Conservation (phyloP, 2,797 vertebrate species). For the Buphagus erythrorhynchus region DNA sequence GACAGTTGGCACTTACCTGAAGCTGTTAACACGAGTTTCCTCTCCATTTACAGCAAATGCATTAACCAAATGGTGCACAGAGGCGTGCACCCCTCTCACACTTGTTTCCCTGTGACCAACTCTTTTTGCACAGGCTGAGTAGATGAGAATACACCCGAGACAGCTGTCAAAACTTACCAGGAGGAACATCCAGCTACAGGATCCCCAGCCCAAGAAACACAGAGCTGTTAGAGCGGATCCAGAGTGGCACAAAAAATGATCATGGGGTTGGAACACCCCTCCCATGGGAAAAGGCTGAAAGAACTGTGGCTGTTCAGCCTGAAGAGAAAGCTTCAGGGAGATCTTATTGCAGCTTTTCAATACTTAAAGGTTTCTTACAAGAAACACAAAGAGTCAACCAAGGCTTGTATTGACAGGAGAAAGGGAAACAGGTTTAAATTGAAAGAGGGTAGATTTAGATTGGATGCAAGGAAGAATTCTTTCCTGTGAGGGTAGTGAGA, state of each 20-base stretch:
- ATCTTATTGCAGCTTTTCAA: neutral
- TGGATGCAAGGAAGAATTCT: neutral
- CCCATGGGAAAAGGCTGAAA: neutral
- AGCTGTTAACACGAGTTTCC: neutral
- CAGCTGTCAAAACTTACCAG: neutral
- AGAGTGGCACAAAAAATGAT: neutral
- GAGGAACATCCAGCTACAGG: neutral
- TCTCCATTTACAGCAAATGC: neutral
- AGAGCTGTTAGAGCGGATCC: rapidly evolving
- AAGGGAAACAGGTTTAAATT: neutral
- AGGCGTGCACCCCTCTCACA: neutral
- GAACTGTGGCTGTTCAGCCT: neutral
- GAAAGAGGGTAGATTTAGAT: neutral
- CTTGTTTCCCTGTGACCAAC: neutral
- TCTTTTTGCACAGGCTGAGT: neutral
- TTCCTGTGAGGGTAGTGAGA: neutral
- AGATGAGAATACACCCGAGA: neutral
- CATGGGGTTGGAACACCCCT: neutral
- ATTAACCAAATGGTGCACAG: neutral
- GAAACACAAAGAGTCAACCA: neutral
- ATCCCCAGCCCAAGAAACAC: neutral
- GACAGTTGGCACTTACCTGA: neutral
- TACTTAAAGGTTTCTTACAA: neutral
- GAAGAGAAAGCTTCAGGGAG: neutral
- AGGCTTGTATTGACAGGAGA: neutral